Conservation (phyloP, 2,797 vertebrate species). For the Labeo calbasu region DNA sequence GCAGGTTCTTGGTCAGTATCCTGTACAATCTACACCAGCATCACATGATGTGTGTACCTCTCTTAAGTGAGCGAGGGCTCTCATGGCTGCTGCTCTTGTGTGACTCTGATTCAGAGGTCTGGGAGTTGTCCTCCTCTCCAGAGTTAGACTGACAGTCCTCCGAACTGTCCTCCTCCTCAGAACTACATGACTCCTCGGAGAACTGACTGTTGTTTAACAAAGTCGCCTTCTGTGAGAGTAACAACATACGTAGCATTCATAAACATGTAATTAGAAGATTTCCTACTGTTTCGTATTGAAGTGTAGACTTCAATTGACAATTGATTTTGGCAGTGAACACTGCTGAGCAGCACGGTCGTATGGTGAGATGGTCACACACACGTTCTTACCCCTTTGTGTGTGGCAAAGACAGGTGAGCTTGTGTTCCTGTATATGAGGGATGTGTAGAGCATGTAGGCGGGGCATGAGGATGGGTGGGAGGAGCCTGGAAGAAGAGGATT, state of each 20-base stretch:
- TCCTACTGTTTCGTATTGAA: background rate
- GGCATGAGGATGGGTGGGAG: conserved; percentile 79
- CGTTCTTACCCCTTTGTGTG: conserved; percentile 90
- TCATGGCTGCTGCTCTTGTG: conserved; percentile 83
- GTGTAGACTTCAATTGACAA: background rate
- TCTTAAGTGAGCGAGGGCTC: conserved; percentile 90
- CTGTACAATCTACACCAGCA: background rate
- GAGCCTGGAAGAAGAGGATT: conserved; percentile 77
- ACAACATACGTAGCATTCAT: conserved; percentile 3
- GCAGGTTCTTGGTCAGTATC: background rate
- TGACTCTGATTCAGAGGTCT: conserved; percentile 80
- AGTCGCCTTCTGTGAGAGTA: conserved; percentile 86
- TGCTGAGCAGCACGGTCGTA: background rate
- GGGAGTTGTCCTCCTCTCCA: conserved; percentile 87
- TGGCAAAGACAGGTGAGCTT: conserved; percentile 90
- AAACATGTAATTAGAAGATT: background rate
- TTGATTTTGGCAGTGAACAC: background rate
- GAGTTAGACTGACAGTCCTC: conserved; percentile 86
- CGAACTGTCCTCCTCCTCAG: conserved; percentile 91
- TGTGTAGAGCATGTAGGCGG: conserved; percentile 88
- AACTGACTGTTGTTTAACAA: conserved; percentile 90
- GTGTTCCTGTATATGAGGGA: conserved; percentile 93
- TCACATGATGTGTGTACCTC: conserved; percentile 77
- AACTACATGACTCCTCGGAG: conserved; percentile 89
- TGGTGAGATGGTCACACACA: background rate